Evolutionary conservation across 2,888 invertebrate genomes (phyloP).

Genomic region (Norana najaformis): DNA sequence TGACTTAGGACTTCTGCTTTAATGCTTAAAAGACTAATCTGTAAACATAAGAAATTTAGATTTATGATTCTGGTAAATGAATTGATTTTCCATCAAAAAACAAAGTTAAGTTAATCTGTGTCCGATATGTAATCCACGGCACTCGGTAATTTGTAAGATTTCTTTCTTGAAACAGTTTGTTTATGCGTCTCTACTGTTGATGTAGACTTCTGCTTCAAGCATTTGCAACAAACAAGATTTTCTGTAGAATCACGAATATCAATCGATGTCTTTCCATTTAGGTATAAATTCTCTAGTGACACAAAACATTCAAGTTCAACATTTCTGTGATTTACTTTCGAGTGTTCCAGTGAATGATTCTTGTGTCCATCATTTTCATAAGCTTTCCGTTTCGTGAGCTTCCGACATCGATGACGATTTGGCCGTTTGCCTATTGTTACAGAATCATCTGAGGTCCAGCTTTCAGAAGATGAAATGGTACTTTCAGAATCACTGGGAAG

Average conservation of each 20-base stretch:
- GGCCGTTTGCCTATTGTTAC: not conserved
- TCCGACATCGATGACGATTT: not conserved
- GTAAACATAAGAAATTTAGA: not conserved
- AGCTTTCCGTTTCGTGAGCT: not conserved
- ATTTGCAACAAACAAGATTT: slow-evolving; percentile 1
- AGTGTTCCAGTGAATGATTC: not conserved
- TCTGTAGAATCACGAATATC: not conserved
- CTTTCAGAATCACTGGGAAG: slow-evolving; percentile 8
- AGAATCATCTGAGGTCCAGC: slow-evolving; percentile 10
- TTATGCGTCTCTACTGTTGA: not conserved
- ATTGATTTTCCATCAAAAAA: not conserved
- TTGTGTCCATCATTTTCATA: not conserved
- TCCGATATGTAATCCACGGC: not conserved
- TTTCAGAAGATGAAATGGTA: not conserved
- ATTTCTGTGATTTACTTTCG: not conserved
- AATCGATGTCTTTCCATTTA: not conserved
- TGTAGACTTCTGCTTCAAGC: not conserved
- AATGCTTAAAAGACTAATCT: too few species aligned
- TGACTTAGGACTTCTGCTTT: not conserved
- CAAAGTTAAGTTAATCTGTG: not conserved
- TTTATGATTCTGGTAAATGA: not conserved
- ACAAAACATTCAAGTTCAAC: not conserved
- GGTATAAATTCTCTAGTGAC: not conserved
- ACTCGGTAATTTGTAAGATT: not conserved
- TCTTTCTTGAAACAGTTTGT: not conserved